Base-by-base conservation (phyloP, 2,888 invertebrate species). In the Bellardia bayeri region DNA sequence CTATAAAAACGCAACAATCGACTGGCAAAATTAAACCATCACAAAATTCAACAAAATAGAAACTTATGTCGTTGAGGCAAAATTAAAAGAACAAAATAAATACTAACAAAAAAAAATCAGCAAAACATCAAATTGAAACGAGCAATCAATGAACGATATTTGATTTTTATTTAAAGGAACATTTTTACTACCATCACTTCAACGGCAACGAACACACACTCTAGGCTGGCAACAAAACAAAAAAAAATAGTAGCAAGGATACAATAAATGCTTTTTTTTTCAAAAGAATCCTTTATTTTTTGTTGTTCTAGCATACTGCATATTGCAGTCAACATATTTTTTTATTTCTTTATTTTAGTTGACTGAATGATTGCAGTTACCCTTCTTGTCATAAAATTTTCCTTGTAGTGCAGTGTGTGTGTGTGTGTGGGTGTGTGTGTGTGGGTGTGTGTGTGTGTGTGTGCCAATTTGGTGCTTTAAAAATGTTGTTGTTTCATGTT, bases 61-160 rank as follows among this genome's bases (percentile, higher is more conserved):
- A 74, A 49, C n/a, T 33, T 16, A 58, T 66, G 72, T 66, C 54
- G 42, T n/a, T 45, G 33, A 33, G 33, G 4, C 63, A 69, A 61
- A 61, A 74, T 69, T 42, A 40, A 4, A 30, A 61, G 14, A 37
- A 54, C 30, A 54, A n/a, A 54, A 37, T n/a, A 69, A 51, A 37
- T 30, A 3, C 1, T 6, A 37, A 54, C 37, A 54, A 37, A 54
- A 16, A 69, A 54, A 69, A 69, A 51, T 4, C n/a, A 45, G 45
- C 49, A 58, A 66, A 74, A 80, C 74, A 75, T 75, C 72, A 80
- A 85, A 56, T 81, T 63, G 80, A 75, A 81, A 81, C 85, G 75
- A 81, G 80, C 75, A 85, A 69, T 85, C 80, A 85, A 80, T 85
- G 68, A 45, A 37, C 63, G 85, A 85, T 85, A 81, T 85, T 85